phyloP scores from a whole-genome alignment of 2,113 vertebrate species.

The Cyanoramphus novaezelandiae region DNA sequence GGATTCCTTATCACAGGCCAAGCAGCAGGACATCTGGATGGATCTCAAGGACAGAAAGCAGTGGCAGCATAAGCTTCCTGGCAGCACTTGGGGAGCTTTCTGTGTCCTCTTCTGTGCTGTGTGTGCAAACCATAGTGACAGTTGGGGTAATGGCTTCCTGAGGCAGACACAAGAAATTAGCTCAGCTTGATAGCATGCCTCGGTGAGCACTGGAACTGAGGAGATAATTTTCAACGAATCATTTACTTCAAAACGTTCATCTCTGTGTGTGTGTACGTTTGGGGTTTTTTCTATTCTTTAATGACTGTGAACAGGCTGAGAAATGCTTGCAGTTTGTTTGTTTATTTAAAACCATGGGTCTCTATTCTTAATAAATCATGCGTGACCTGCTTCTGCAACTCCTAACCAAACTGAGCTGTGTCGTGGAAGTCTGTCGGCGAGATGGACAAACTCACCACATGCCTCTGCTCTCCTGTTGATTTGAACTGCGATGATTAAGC shows the following conservation, averaged over 20 bases:
- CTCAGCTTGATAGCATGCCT: background rate
- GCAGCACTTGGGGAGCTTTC: background rate
- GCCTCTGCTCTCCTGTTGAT: background rate
- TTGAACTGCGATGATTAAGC: background rate
- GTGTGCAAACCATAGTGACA: accelerated
- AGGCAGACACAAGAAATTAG: background rate
- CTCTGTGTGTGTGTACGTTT: background rate
- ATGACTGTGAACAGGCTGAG: background rate
- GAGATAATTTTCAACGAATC: background rate
- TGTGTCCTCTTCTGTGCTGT: background rate
- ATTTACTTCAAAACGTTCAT: background rate
- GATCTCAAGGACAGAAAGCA: background rate
- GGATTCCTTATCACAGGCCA: background rate
- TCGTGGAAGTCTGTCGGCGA: background rate
- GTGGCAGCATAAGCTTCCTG: background rate
- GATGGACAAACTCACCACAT: accelerated
- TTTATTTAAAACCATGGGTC: background rate
- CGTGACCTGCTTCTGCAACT: background rate
- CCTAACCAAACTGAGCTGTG: background rate
- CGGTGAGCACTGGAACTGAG: background rate
- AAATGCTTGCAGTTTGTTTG: background rate
- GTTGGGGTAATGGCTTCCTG: background rate
- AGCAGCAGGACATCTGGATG: background rate
- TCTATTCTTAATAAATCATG: background rate
- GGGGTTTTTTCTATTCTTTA: background rate